These are phyloP conservation scores for Sphyrna mokarran DNA, from an alignment of 2,113 vertebrate species.

Conservation along the genomic window DNA sequence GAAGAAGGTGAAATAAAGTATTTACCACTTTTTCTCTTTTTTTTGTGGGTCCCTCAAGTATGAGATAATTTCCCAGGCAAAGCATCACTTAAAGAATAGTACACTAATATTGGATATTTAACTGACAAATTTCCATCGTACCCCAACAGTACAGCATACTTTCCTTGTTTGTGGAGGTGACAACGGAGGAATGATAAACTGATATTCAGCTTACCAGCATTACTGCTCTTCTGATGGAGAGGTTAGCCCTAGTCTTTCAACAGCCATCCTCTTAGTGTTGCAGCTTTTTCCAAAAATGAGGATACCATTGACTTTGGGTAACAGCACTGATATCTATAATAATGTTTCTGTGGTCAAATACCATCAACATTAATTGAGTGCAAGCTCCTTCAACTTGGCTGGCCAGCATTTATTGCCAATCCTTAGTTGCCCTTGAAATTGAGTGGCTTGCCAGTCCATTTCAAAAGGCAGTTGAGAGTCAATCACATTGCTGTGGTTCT, in stretches of 20 bases:
- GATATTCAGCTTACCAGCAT: background rate
- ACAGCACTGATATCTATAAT: background rate
- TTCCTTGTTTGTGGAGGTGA: background rate
- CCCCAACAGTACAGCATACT: background rate
- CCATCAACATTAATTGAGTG: background rate
- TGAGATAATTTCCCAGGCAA: background rate
- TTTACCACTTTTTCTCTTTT: background rate
- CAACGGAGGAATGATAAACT: background rate
- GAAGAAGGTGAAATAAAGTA: background rate
- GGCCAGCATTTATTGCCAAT: too few relatives aligned
- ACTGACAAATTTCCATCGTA: background rate
- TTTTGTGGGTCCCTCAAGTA: background rate
- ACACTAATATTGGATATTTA: background rate
- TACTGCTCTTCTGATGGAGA: background rate
- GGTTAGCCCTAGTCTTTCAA: background rate
- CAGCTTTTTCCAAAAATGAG: background rate
- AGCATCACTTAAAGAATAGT: background rate
- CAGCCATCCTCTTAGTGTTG: background rate
- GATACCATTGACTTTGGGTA: background rate
- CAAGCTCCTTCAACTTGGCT: too few relatives aligned
- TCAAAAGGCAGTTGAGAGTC: too few relatives aligned
- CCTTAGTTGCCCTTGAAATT: too few relatives aligned
- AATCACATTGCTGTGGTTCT: too few relatives aligned
- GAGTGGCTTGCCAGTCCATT: too few relatives aligned
- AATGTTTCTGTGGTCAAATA: background rate